Percentiles rank a stretch among this genome's conserved stretches.
phyloP scores from a whole-genome alignment of 2,888 invertebrate species.

The Ommatoiulus sabulosus region DNA sequence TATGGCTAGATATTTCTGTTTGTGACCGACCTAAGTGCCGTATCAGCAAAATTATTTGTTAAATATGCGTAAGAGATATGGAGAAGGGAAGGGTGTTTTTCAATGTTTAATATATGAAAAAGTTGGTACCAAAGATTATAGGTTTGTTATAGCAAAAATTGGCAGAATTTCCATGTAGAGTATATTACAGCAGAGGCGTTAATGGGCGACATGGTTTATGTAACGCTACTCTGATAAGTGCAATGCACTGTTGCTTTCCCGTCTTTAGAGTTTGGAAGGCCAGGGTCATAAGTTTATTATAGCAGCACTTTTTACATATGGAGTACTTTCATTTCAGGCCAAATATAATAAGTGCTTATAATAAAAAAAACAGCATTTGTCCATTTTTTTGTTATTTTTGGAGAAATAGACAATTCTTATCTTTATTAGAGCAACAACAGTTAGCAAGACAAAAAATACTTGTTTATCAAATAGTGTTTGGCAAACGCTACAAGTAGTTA shows the following conservation, averaged over 20 bases:
- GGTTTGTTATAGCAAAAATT: neutral
- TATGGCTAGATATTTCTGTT: neutral
- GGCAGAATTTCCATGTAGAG: no score
- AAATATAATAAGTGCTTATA: neutral
- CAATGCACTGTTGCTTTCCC: neutral
- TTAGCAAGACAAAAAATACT: no score
- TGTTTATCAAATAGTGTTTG: no score
- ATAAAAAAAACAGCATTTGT: neutral
- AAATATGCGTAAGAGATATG: neutral
- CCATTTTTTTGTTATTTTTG: no score
- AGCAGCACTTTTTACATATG: neutral
- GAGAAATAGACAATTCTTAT: no score
- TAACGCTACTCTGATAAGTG: neutral
- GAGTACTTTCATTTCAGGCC: neutral
- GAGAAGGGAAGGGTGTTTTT: neutral
- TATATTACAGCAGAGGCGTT: neutral
- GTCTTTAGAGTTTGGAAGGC: slow-evolving; percentile 45
- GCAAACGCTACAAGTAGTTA: no score
- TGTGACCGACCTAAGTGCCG: neutral
- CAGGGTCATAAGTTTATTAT: neutral
- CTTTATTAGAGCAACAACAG: no score
- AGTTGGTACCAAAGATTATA: slow-evolving; percentile 5
- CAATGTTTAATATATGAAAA: neutral
- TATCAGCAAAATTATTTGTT: neutral
- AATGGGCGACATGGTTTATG: neutral